phyloP scores from a whole-genome alignment of 2,797 vertebrate species.

The Ctenosaura bakeri region DNA sequence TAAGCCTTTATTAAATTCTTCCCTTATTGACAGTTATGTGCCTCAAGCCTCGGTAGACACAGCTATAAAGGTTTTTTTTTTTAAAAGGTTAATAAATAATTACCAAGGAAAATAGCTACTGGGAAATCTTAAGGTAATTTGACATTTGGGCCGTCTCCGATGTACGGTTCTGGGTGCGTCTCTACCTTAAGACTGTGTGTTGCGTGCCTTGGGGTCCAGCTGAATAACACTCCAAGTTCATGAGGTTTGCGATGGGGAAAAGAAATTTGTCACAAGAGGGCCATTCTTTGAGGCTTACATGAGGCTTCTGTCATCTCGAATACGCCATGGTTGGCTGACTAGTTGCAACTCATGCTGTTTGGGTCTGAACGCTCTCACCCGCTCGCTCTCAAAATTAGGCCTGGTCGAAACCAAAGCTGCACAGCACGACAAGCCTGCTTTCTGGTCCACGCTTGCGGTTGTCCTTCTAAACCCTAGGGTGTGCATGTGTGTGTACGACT shows the following conservation, averaged over 20 bases:
- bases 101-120: not conserved
- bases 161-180: not conserved
- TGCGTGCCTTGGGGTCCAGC: not conserved
- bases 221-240: not conserved
- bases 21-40: not conserved
- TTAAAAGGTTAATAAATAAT: not conserved
- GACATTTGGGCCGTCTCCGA: not conserved
- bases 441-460: not conserved
- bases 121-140: not conserved
- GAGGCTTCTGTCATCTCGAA: not conserved
- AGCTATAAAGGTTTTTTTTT: not conserved
- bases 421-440: not conserved
- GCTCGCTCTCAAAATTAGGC: not conserved
- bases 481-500: not conserved
- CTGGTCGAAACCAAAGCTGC: not conserved
- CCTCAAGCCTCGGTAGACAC: not conserved
- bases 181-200: not conserved
- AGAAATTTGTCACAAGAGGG: not conserved
- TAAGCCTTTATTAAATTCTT: too few species aligned
- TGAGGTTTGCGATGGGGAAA: not conserved
- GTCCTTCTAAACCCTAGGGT: not conserved
- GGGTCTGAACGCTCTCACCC: not conserved
- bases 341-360: not conserved
- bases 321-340: not conserved
- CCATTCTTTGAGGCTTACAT: not conserved